A percentile compares a stretch with the other conserved stretches of the same genome.
Evolutionary conservation across 1,140 invertebrate species (phyloP).

Genomic region (Helicoverpa zea): DNA sequence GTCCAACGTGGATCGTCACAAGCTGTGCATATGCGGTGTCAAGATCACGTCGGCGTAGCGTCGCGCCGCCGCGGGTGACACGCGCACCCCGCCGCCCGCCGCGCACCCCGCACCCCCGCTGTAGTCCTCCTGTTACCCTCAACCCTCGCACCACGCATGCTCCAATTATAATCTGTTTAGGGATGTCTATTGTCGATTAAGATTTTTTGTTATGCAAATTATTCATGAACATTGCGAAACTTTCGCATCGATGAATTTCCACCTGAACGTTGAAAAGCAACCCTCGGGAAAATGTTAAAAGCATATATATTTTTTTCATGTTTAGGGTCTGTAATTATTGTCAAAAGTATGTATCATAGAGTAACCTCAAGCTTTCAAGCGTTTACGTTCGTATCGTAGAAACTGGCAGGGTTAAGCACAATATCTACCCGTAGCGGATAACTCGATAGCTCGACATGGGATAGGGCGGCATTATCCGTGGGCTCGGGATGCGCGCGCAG

Average conservation of each 20-base stretch:
- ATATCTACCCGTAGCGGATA: constrained; percentile 70
- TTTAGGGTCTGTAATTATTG: not conserved
- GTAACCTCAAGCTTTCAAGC: constrained; percentile 47
- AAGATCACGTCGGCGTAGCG: constrained; percentile 80
- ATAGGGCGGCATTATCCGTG: constrained; percentile 80
- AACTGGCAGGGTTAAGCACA: constrained; percentile 70
- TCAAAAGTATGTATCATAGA: not conserved
- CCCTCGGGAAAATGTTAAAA: not conserved
- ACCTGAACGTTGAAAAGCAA: not conserved
- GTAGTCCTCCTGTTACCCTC: constrained; percentile 64
- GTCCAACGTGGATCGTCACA: constrained; percentile 64
- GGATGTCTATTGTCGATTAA: constrained; percentile 83
- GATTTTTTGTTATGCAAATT: constrained; percentile 42
- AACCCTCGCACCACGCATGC: constrained; percentile 83
- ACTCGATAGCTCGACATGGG: constrained; percentile 82
- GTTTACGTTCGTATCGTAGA: constrained; percentile 47
- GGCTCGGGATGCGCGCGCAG: constrained; percentile 79
- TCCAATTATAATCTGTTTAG: constrained; percentile 86
- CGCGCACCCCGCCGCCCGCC: constrained; percentile 59
- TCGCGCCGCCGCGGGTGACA: constrained; percentile 79
- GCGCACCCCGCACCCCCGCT: constrained; percentile 39
- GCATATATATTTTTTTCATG: not conserved
- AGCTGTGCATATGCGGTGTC: constrained; percentile 82
- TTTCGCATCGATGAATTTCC: not conserved
- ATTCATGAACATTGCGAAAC: not conserved